Evolutionary conservation across 1,140 invertebrate species (phyloP), one percentile per base, ranked within the genome.

Genomic region (Drosophila miranda): DNA sequence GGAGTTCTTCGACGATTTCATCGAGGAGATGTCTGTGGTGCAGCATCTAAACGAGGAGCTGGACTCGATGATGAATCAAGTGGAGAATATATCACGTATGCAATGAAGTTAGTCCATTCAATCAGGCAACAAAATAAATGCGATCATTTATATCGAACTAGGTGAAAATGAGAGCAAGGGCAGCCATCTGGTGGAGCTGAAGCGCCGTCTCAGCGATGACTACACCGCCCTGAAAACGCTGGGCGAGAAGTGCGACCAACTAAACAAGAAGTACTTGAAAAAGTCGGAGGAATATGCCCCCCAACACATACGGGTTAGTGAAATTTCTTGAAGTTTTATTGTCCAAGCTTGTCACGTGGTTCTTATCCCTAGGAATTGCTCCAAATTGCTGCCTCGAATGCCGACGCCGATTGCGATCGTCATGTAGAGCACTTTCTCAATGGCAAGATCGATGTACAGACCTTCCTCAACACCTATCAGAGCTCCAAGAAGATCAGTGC

Each of bases 401-500:
- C 95, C 19, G 95, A 97, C 76, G 94, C 94, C 61, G 93, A 95
- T 58, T 95, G 95, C 60, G 96, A 97, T 79, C 90, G 91, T 51
- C 94, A 96, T 48, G 95, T 95, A 0, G 95, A 96, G 60, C 92
- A 94, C 68, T 96, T 96, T 91, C 89, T 96, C 9, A 93, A 93
- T 79, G 94, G 95, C 13, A 93, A 95, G 74, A 93, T 96, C 45
- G 94, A 95, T 84, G 94, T 96, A 8, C 95, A 96, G 69, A 93
- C 93, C 30, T 96, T 96, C 90, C 89, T 96, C 23, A 92, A 92
- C 38, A 93, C 93, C 16, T 96, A 95, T 79, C 93, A 95, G 4
- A 93, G 94, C 78, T 94, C 93, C 61, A 91, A 95, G 72, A 94
- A 94, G 50, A 77, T 95, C 7, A 95, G 95, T 3, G 94, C 96